Percentiles rank a stretch among this genome's conserved stretches.
These are phyloP conservation scores for Spongilla lacustris DNA, from an alignment of 37 sponge, comb jelly and placozoan species.

Conservation along the genomic window DNA sequence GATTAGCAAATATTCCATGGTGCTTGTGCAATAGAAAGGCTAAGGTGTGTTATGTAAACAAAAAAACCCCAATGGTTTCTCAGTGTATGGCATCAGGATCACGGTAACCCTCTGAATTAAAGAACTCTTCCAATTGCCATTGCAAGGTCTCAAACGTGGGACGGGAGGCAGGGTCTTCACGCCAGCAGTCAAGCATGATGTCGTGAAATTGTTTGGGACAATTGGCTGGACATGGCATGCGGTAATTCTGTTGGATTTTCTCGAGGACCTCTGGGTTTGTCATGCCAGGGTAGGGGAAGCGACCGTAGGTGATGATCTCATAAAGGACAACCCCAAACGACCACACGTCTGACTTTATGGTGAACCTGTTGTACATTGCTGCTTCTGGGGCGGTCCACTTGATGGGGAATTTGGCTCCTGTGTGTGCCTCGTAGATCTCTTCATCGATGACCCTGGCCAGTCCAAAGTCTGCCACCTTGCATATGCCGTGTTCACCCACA, in stretches of 20 bases:
- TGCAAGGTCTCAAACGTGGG: slow-evolving; percentile 95
- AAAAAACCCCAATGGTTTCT: not conserved
- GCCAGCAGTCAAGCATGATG: slow-evolving; percentile 88
- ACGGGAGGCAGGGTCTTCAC: slow-evolving; percentile 70
- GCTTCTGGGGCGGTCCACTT: slow-evolving; percentile 99
- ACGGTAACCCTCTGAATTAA: slow-evolving; percentile 49
- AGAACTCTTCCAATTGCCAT: slow-evolving; percentile 90
- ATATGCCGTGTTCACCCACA: slow-evolving; percentile 92
- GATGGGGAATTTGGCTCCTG: slow-evolving; percentile 98
- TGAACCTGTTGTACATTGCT: slow-evolving; percentile 92
- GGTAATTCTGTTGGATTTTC: slow-evolving; percentile 70
- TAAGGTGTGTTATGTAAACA: not conserved
- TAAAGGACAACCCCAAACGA: slow-evolving; percentile 94
- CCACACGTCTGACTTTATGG: slow-evolving; percentile 99
- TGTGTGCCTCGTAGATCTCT: slow-evolving; percentile 91
- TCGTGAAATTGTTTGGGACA: slow-evolving; percentile 79
- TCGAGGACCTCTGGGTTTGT: slow-evolving; percentile 94
- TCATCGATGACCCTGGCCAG: slow-evolving; percentile 93
- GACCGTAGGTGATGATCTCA: slow-evolving; percentile 96
- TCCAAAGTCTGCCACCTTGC: slow-evolving; percentile 98
- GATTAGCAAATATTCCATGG: not conserved
- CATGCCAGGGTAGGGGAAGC: slow-evolving; percentile 97
- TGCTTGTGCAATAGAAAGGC: not conserved
- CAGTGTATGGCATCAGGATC: slow-evolving; percentile 54
- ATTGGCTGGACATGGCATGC: slow-evolving; percentile 77